Conservation (phyloP, 2,888 invertebrate genomes). For the Euphydryas editha region DNA sequence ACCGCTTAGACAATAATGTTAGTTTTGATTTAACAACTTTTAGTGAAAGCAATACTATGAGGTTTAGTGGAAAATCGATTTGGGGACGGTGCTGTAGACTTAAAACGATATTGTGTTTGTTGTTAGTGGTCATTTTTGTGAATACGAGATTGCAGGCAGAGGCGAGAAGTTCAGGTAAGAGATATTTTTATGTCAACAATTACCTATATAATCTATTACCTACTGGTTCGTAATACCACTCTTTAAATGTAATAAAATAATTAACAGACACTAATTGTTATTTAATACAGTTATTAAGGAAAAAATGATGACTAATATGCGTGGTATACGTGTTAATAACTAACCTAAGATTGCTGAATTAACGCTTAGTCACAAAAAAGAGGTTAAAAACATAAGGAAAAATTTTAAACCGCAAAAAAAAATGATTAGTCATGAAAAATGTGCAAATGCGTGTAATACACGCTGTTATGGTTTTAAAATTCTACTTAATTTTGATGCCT, state of each 20-base stretch:
- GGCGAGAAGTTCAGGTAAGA: conserved; percentile 78
- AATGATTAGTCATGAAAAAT: background rate
- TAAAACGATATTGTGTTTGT: conserved; percentile 71
- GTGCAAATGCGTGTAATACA: background rate
- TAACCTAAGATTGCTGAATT: background rate
- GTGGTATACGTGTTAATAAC: background rate
- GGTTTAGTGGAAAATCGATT: conserved; percentile 57
- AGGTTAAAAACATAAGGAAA: background rate
- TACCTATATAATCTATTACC: background rate
- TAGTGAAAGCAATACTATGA: conserved; percentile 54
- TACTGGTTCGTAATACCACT: no score
- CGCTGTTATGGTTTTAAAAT: background rate
- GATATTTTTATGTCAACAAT: conserved; percentile 6
- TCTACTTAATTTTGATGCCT: no score
- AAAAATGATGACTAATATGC: background rate
- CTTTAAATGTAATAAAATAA: background rate
- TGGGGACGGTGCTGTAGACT: conserved; percentile 68
- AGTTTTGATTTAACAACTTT: conserved; percentile 50
- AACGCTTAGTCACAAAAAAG: conserved; percentile 6
- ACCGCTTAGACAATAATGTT: conserved; percentile 61
- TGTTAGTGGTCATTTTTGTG: conserved; percentile 66
- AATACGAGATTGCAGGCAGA: conserved; percentile 62
- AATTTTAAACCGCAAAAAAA: background rate
- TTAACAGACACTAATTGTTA: no score
- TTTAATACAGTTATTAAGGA: background rate